Evolutionary conservation across 2,113 vertebrate species (phyloP).

Genomic region (Nycticebus coucang): DNA sequence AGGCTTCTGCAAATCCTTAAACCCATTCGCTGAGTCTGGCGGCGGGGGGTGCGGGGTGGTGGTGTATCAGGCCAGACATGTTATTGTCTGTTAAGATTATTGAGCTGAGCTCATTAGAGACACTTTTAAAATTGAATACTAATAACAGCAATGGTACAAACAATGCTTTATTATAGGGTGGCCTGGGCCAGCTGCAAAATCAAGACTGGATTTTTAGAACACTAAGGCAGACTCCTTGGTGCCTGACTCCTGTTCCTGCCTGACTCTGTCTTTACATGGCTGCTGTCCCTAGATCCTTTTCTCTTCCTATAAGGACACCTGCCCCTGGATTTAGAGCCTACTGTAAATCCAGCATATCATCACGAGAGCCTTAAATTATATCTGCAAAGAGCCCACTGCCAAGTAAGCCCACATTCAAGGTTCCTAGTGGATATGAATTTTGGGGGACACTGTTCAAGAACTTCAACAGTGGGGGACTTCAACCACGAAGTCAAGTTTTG

Average conservation of each 20-base stretch:
- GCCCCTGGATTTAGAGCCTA: not conserved
- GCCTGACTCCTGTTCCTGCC: not conserved
- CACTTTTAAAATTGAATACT: not conserved
- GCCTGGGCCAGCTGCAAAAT: not conserved
- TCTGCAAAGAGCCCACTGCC: not conserved
- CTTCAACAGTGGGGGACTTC: too few relatives aligned
- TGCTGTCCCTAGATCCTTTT: not conserved
- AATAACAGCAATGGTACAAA: not conserved
- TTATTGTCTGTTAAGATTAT: not conserved
- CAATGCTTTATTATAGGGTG: not conserved
- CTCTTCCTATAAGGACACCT: not conserved
- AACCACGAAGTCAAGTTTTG: not conserved
- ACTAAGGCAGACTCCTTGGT: fast-evolving
- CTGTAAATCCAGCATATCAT: not conserved
- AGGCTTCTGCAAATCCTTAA: not conserved
- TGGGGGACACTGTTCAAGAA: not conserved
- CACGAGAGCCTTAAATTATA: not conserved
- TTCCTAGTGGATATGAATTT: not conserved
- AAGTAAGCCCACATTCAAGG: not conserved
- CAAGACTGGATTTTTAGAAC: not conserved
- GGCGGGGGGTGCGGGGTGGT: not conserved
- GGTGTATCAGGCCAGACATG: not conserved
- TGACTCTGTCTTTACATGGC: not conserved
- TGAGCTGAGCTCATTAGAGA: not conserved
- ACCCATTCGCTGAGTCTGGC: not conserved